Base-by-base conservation (phyloP, 2,888 invertebrate genomes). In the Dasysyrphus tricinctus region DNA sequence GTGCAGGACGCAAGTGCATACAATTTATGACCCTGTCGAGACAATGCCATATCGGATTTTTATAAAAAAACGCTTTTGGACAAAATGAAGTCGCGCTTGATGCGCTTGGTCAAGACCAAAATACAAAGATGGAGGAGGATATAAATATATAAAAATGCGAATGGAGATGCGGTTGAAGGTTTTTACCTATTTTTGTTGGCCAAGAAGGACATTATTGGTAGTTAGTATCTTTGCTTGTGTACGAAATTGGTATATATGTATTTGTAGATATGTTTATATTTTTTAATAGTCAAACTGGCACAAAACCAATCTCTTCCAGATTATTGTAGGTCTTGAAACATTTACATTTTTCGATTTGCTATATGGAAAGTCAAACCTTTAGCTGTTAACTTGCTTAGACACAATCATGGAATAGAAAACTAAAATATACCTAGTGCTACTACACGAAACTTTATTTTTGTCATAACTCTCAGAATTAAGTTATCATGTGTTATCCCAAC, bases 21-120 rank as follows among this genome's bases (percentile, higher is more conserved):
- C 78, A 86, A 86, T 86, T 86, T 86, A 86, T 86, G 86, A 86
- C 82, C 86, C 82, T 67, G 78, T 79, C 86, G 86, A 86, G 86
- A 86, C 86, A 86, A 86, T 86, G 82, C 86, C 86, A 78, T 86
- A 86, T 82, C 86, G 86, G 78, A 82, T 82, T 78, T 82, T 78
- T 72, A 79, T 24, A 24, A 24, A 24, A 24, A 24, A 24, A 24
- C 86, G 78, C 37, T 82, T 86, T 82, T 82, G 86, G 86, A 86
- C 82, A 86, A 86, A 86, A 86, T 86, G 86, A 82, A 86, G 82
- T 80, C 80, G 59, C 69, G 37, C 34, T 75, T 72, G 75, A 79
- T 82, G 69, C 29, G 39, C 39, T 59, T 59, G 54, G 59, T 51
- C n/a, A 67, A 69, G 32, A 32, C 32, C 32, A 32, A 57, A 37